Evolutionary conservation across 2,888 invertebrate species (phyloP), one percentile per base, ranked within the genome.

Genomic region (Chironomus riparius): DNA sequence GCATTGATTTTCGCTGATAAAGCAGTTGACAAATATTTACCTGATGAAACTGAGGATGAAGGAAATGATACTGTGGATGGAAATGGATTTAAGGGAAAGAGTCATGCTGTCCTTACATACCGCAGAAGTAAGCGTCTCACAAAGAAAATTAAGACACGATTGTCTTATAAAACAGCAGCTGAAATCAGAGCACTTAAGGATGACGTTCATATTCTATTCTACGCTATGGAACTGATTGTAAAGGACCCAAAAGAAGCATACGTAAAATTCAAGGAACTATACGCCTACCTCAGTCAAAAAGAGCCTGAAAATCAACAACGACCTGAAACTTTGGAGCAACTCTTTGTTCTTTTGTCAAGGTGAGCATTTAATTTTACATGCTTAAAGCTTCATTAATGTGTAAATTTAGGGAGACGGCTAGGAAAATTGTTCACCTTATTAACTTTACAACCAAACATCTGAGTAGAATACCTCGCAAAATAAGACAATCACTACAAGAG

Each of bases 281-380:
- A 92, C 90, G 82, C 82, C 0, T 87, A 87, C 56, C 84, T 94
- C 74, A 92, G 92, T 80, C 84, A 88, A 78, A 89, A 93, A 24
- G 94, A 94, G 81, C 93, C 94, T 0, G 94, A 93, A 84, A 94
- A 94, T 84, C 94, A 94, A 83, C 91, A 91, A 3, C 87, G 92
- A 48, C 94, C 93, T 0, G 87, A 88, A 77, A 93, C 91, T 1
- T 81, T 93, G 47, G 94, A 94, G 81, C 91, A 94, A 81, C 83
- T 93, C 78, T 84, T 93, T 76, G 91, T 92, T 50, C 83, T 94
- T 77, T 82, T 94, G 77, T 89, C 91, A 0, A 84, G 93, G n/a
- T 73, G 47, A 68, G 65, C 1, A 18, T 13, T n/a, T 15, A 2
- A 56, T 2, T 15, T 56, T 56, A 1, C n/a, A 65, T 24, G 65